Evolutionary conservation across 1,140 invertebrate genomes (phyloP).

Genomic region (Akabosia matsudoensis): DNA sequence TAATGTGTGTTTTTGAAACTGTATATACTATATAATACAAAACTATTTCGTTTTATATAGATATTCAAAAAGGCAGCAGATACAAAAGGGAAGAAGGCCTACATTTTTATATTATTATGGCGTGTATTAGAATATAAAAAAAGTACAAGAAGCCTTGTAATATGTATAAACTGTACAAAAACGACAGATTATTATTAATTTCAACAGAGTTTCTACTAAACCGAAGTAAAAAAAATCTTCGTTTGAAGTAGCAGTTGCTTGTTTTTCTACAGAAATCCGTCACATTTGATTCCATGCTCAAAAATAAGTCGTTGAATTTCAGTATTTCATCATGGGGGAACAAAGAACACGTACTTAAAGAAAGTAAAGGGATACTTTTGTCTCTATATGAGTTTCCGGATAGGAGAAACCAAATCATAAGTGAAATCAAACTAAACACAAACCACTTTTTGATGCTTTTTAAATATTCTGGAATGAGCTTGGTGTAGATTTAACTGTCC

Average conservation of each 20-base stretch:
- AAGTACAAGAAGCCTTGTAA: background rate
- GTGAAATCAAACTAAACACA: background rate
- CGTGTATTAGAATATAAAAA: background rate
- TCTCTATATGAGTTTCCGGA: background rate
- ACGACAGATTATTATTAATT: slow-evolving; percentile 13
- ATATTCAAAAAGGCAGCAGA: too few relatives aligned
- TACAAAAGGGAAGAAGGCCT: slow-evolving; percentile 16
- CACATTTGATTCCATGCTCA: background rate
- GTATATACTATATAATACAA: too few relatives aligned
- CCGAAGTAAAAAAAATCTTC: too few relatives aligned
- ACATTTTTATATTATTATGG: slow-evolving; percentile 20
- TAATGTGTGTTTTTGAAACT: too few relatives aligned
- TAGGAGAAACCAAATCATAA: background rate
- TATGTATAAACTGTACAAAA: background rate
- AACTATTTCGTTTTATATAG: too few relatives aligned
- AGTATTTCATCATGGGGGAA: background rate
- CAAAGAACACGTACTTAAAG: background rate
- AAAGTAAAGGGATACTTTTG: background rate
- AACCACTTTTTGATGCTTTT: too few relatives aligned
- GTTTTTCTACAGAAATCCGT: slow-evolving; percentile 19
- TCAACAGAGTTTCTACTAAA: too few relatives aligned
- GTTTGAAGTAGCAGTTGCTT: background rate
- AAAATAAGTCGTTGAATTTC: background rate
- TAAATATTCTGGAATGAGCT: too few relatives aligned
- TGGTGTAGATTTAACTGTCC: too few relatives aligned